These are phyloP conservation scores for Lordiphosa collinella DNA, from an alignment of 1,140 invertebrate genomes.

Conservation along the genomic window DNA sequence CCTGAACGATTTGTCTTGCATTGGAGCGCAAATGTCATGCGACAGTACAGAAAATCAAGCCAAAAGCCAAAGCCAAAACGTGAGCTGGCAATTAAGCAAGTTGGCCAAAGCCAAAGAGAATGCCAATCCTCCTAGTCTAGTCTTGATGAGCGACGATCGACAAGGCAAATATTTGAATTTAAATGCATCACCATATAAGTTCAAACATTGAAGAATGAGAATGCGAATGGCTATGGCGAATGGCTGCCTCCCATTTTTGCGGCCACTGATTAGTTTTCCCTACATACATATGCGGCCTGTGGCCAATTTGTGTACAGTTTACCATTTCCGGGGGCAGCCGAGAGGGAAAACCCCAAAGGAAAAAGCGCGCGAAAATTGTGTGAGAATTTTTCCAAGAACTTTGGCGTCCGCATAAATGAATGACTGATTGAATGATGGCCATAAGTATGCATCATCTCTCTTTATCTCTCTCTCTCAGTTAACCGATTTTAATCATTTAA, in stretches of 20 bases:
- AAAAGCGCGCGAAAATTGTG: conserved; percentile 63
- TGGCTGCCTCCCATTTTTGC: conserved; percentile 10
- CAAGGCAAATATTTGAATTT: conserved; percentile 23
- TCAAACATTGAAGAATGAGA: too few relatives aligned
- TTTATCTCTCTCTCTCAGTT: neutral
- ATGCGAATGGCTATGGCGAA: too few relatives aligned
- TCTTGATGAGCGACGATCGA: conserved; percentile 6
- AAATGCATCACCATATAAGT: conserved; percentile 13
- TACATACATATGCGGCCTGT: conserved; percentile 30
- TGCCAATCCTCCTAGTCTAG: conserved; percentile 21
- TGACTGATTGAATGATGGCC: conserved; percentile 38
- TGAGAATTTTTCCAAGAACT: conserved; percentile 67
- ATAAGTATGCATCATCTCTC: conserved; percentile 11
- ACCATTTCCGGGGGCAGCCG: conserved; percentile 58
- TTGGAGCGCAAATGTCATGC: conserved; percentile 47
- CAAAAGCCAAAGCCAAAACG: conserved; percentile 61
- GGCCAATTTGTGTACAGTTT: conserved; percentile 65
- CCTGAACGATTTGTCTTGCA: conserved; percentile 68
- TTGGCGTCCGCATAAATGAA: conserved; percentile 27
- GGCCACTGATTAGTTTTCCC: conserved; percentile 35
- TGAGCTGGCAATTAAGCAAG: conserved; percentile 73
- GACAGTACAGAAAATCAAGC: conserved; percentile 53
- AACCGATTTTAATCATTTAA: conserved; percentile 71
- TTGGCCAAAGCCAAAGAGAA: conserved; percentile 28
- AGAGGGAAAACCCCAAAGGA: too few relatives aligned